Evolutionary conservation across 2,888 invertebrate species (phyloP), one percentile per base, ranked within the genome.

Genomic region (Trisateles emortualis): DNA sequence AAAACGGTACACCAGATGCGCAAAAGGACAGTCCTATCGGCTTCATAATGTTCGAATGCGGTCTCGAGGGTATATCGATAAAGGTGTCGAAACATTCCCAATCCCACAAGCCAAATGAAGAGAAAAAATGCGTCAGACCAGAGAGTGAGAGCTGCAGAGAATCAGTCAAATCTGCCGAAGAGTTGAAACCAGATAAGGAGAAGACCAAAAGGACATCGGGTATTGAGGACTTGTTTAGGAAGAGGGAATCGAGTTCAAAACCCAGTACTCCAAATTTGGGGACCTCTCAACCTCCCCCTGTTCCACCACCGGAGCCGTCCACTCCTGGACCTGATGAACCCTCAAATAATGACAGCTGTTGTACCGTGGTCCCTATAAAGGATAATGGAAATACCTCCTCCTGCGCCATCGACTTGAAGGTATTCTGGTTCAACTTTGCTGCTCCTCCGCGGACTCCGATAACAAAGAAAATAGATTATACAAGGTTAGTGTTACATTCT

Each of bases 381-480:
- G 94, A 95, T 52, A 95, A 95, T 61, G 96, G 96, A 24, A 96
- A 96, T 76, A 95, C 96, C 0, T 96, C 98, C 0, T 97, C 97
- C 0, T 98, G 98, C 74, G 95, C 97, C 1, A 96, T 98, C 47
- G 97, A 98, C 79, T 88, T 99, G 50, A 97, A 97, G 82, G 95
- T 97, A 0, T 96, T 98, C 38, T 99, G 99, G 99, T 98, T 99
- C 76, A 99, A 99, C 84, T 99, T 99, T 89, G 99, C 99, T 3
- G 99, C 99, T 0, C 99, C 99, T 0, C 99, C 99, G 0, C 95
- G 98, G 59, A 97, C 98, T 1, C 98, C 98, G 0, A 98, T 98
- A 41, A 98, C 98, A 0, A 95, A 97, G 67, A 98, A 98, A 90
- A 98, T 99, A 70, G 98, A 99, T 84, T 98, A 97, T 76, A 98